Conservation (phyloP, 2,888 invertebrate genomes). For the Minunthozetes semirufus region DNA sequence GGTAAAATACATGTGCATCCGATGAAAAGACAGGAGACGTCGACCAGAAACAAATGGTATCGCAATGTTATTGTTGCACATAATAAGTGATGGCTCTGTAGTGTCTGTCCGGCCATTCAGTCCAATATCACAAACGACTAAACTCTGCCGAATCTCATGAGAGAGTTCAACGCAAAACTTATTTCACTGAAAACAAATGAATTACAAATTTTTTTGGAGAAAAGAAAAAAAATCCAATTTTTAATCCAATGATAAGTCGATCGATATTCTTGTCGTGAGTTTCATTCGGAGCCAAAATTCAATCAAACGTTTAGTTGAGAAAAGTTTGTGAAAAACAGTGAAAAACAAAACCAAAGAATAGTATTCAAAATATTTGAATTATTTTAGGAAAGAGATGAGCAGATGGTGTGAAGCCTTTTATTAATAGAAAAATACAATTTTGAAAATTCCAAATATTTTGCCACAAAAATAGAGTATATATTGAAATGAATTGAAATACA, state of each 20-base stretch:
- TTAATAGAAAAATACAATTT: too few relatives aligned
- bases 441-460: too few relatives aligned
- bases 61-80: conserved; percentile 28
- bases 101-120: conserved; percentile 10
- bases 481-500: background rate
- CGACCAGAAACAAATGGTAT: conserved; percentile 30
- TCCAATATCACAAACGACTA: conserved; percentile 6
- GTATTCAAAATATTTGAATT: too few relatives aligned
- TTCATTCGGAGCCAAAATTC: too few relatives aligned
- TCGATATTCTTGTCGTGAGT: too few relatives aligned
- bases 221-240: background rate
- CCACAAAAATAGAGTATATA: background rate
- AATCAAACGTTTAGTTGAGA: too few relatives aligned
- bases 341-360: too few relatives aligned
- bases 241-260: too few relatives aligned
- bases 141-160: conserved; percentile 4
- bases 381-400: too few relatives aligned
- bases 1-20: conserved; percentile 32
- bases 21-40: conserved; percentile 32
- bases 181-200: background rate
- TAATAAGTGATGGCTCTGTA: conserved; percentile 12
- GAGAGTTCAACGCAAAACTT: background rate
- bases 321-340: too few relatives aligned
- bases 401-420: too few relatives aligned
- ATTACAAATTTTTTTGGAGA: background rate